Base-by-base conservation (phyloP, 2,797 vertebrate species). In the Danio tinwini region DNA sequence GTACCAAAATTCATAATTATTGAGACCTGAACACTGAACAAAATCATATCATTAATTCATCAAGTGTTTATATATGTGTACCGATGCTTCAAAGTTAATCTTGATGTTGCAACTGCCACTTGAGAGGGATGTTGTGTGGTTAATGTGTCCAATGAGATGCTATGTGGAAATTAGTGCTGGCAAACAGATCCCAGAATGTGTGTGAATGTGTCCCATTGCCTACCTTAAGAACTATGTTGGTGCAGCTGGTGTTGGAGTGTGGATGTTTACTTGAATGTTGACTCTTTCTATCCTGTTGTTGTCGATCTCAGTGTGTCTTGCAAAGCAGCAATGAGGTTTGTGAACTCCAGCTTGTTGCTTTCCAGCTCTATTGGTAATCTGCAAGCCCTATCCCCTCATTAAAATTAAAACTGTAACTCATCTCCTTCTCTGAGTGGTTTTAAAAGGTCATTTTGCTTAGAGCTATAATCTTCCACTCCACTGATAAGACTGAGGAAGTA, bases 21-120 rank as follows among this genome's bases (percentile, higher is more conserved):
- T 16, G 39, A 82, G 85, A 85, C 50, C 68, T 78, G 55, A 78
- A 39, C 87, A 89, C 89, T 81, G 50, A 21, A 17, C 21, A 17
- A 12, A 12, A 9, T 52, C 12, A 39, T 44, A 29, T 29, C 1
- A 29, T 29, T 3, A 29, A 29, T 29, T 29, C 29, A 29, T 29
- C 29, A 29, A 29, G 3, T 3, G 29, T 29, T 29, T 19, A 42
- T 70, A 21, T 50, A 7, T 63, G 4, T 75, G 56, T 70, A 19
- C 40, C 56, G 14, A 40, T 52, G 17, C 67, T 53, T 45, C 37
- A 67, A 49, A 21, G 47, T 55, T 37, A 65, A 52, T 59, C 2
- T 3, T 75, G 59, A 76, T 44, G 2, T 45, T 29, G 55, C 56
- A 62, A 40, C 67, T 63, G 39, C 16, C n/a, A 45, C 14, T 29